phyloP scores from a whole-genome alignment of 37 sponge, comb jelly and placozoan genomes.

The Beroe ovata region DNA sequence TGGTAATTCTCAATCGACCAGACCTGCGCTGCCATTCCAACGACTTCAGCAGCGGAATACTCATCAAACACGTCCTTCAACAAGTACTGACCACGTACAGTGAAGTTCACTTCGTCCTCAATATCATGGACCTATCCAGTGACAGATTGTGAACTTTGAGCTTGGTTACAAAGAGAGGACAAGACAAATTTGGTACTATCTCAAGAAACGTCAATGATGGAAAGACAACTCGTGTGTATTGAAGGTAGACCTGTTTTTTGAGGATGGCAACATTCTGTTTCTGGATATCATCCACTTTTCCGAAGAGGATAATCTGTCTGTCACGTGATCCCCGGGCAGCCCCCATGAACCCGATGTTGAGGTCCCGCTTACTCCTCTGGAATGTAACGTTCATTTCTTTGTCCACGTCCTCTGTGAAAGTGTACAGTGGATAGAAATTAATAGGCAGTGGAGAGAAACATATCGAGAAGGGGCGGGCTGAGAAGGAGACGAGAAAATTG shows the following conservation, averaged over 20 bases:
- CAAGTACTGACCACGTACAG: background rate
- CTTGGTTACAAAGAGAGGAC: too few species aligned
- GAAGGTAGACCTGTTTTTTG: slow-evolving; percentile 29
- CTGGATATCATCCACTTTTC: background rate
- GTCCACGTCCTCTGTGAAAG: slow-evolving; percentile 66
- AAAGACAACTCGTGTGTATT: too few species aligned
- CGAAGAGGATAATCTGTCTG: slow-evolving; percentile 27
- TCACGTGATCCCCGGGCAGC: slow-evolving; percentile 2
- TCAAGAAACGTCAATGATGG: too few species aligned
- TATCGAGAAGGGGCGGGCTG: too few species aligned
- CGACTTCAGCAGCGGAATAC: slow-evolving; percentile 30
- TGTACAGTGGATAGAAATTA: too few species aligned
- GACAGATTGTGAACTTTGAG: too few species aligned
- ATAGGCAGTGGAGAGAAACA: too few species aligned
- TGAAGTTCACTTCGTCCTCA: slow-evolving; percentile 55
- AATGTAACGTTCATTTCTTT: slow-evolving; percentile 63
- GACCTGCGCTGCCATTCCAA: slow-evolving; percentile 26
- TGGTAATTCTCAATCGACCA: background rate
- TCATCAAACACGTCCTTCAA: slow-evolving; percentile 36
- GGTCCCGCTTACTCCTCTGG: slow-evolving; percentile 52
- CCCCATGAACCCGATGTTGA: slow-evolving; percentile 61
- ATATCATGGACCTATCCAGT: slow-evolving; percentile 39
- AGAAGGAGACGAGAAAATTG: too few species aligned
- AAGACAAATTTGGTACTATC: too few species aligned
- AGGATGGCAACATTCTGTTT: background rate